Conservation (phyloP, 2,888 invertebrate genomes). For the Alloplasta piceator region DNA sequence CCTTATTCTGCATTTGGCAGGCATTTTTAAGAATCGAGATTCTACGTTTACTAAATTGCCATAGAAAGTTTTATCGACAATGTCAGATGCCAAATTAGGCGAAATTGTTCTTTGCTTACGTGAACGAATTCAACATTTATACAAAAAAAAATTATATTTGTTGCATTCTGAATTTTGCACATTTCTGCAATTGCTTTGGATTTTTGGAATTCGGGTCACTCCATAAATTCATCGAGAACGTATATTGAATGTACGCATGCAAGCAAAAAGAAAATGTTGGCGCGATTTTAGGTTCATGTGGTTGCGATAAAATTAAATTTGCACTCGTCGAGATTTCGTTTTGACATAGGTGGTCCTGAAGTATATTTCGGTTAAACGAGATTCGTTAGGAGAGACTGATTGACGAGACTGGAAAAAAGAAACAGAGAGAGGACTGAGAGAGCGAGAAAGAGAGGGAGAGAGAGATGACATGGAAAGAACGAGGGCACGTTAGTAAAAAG, state of each 20-base stretch:
- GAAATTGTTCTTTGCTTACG: no score
- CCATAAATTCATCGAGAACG: no score
- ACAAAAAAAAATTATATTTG: no score
- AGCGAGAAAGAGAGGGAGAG: background rate
- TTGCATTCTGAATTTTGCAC: no score
- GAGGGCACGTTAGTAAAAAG: slow-evolving; percentile 43
- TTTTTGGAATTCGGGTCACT: background rate
- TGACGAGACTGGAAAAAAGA: background rate
- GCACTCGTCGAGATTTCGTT: slow-evolving; percentile 16
- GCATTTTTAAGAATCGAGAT: no score
- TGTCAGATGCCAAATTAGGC: no score
- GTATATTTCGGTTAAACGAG: slow-evolving; percentile 40
- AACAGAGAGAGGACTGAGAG: slow-evolving; percentile 1
- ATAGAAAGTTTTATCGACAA: no score
- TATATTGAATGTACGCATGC: no score
- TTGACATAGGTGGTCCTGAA: slow-evolving; percentile 23
- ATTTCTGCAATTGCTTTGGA: no score
- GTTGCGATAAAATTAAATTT: slow-evolving; percentile 35
- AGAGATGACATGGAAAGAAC: slow-evolving; percentile 25
- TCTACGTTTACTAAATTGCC: no score
- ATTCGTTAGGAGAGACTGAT: slow-evolving; percentile 31
- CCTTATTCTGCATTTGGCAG: no score
- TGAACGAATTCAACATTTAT: no score
- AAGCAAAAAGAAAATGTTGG: background rate
- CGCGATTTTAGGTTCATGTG: background rate